Conservation (phyloP, 2,113 vertebrate species). For the Syrmaticus mikado region DNA sequence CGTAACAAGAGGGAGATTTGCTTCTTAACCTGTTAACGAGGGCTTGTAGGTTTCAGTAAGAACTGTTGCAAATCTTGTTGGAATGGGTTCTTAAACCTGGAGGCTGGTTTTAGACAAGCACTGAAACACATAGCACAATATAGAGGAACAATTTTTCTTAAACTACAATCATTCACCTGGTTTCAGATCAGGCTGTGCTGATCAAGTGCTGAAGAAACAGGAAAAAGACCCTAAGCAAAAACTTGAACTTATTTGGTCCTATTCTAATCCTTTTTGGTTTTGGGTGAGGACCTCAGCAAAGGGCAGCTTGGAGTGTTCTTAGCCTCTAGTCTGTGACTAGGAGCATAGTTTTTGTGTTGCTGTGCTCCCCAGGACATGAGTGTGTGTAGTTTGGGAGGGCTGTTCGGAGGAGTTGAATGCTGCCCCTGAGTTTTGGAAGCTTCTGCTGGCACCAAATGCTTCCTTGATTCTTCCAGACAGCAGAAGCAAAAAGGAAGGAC, state of each 20-base stretch:
- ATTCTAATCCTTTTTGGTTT: neutral
- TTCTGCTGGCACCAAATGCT: neutral
- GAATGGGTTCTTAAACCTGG: neutral
- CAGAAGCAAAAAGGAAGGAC: neutral
- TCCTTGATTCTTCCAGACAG: neutral
- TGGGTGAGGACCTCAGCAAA: neutral
- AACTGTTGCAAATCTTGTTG: neutral
- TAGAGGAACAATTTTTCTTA: neutral
- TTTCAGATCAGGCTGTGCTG: neutral
- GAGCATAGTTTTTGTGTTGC: neutral
- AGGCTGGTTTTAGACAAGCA: neutral
- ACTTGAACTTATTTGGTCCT: neutral
- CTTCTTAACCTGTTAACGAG: neutral
- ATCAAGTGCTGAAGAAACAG: fast-evolving
- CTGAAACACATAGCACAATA: neutral
- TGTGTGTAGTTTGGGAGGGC: neutral
- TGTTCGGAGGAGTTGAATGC: neutral
- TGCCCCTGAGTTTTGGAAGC: neutral
- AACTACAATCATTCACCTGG: fast-evolving
- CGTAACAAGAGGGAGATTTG: neutral
- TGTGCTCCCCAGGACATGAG: neutral
- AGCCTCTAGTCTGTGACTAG: neutral
- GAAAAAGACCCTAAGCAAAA: neutral
- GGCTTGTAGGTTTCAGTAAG: neutral
- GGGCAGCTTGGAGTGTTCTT: neutral